A percentile compares a stretch with the other conserved stretches of the same genome.
Evolutionary conservation across 1,140 invertebrate species (phyloP).

Genomic region (Diorhabda sublineata): DNA sequence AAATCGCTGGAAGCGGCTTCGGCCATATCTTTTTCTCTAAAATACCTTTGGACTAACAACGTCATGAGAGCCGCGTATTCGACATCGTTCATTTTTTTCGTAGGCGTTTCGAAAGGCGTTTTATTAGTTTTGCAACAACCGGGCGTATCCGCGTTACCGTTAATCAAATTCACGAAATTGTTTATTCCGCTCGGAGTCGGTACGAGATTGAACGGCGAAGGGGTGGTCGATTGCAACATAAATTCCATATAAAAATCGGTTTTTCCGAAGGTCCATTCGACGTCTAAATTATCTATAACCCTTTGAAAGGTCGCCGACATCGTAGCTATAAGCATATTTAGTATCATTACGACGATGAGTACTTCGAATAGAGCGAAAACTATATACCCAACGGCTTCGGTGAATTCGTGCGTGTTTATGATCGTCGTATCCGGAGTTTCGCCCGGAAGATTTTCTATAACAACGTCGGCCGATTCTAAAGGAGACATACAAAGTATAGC

Average conservation of each 20-base stretch:
- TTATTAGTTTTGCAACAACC: conserved; percentile 23
- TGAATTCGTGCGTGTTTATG: conserved; percentile 56
- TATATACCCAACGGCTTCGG: conserved; percentile 60
- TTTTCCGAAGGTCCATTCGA: conserved; percentile 59
- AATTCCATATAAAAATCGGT: conserved; percentile 57
- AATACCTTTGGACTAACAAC: conserved; percentile 53
- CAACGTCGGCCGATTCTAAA: conserved; percentile 60
- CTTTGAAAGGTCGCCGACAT: conserved; percentile 71
- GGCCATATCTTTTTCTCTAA: conserved; percentile 47
- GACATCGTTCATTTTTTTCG: conserved; percentile 18
- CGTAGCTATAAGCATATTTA: conserved; percentile 76
- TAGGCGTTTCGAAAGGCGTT: neutral
- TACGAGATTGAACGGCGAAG: conserved; percentile 55
- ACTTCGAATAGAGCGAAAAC: conserved; percentile 62
- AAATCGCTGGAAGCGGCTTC: conserved; percentile 36
- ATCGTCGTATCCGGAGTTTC: conserved; percentile 47
- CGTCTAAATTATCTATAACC: conserved; percentile 57
- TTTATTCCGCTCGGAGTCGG: conserved; percentile 50
- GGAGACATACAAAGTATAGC: conserved; percentile 69
- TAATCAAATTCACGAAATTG: conserved; percentile 48
- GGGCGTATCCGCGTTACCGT: conserved; percentile 22
- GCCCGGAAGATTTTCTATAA: conserved; percentile 56
- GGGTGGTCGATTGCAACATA: conserved; percentile 54
- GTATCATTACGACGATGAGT: conserved; percentile 66
- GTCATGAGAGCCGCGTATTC: conserved; percentile 53